Percentiles rank a stretch among this genome's conserved stretches.
Conservation (phyloP, 1,140 invertebrate species). For the Periplaneta americana region DNA sequence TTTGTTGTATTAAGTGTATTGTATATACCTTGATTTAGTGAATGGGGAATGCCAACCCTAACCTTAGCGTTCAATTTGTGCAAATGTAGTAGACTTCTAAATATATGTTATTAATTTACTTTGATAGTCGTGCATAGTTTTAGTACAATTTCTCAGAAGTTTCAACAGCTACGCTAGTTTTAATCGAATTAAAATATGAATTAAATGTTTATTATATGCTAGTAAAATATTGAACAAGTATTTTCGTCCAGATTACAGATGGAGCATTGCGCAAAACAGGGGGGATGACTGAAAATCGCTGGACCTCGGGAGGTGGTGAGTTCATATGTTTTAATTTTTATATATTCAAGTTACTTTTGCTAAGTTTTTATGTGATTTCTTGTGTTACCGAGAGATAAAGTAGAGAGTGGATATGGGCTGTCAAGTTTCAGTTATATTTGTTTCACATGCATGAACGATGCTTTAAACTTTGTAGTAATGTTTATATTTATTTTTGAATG, state of each 20-base stretch:
- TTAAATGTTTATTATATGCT: too few species aligned
- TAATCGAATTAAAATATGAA: background rate
- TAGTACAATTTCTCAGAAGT: background rate
- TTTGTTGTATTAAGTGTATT: background rate
- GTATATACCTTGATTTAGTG: background rate
- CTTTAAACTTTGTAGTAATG: too few species aligned
- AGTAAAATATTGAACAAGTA: constrained; percentile 23
- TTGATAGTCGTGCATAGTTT: background rate
- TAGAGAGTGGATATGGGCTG: too few species aligned
- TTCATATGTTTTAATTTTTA: constrained; percentile 20
- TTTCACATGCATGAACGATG: too few species aligned
- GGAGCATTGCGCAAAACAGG: constrained; percentile 40
- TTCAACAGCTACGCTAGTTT: background rate
- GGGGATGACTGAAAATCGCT: constrained; percentile 57
- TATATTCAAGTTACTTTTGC: background rate
- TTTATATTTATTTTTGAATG: too few species aligned
- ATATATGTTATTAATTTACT: background rate
- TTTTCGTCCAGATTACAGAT: constrained; percentile 29
- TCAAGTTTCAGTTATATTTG: too few species aligned
- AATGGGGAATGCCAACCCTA: background rate
- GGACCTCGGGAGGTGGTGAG: constrained; percentile 57
- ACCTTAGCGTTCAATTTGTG: background rate
- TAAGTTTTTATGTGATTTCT: too few species aligned
- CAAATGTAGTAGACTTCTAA: background rate
- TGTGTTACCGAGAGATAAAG: too few species aligned